phyloP scores from a whole-genome alignment of 64 coral and sea anemone genomes.

The Porites australiensis region DNA sequence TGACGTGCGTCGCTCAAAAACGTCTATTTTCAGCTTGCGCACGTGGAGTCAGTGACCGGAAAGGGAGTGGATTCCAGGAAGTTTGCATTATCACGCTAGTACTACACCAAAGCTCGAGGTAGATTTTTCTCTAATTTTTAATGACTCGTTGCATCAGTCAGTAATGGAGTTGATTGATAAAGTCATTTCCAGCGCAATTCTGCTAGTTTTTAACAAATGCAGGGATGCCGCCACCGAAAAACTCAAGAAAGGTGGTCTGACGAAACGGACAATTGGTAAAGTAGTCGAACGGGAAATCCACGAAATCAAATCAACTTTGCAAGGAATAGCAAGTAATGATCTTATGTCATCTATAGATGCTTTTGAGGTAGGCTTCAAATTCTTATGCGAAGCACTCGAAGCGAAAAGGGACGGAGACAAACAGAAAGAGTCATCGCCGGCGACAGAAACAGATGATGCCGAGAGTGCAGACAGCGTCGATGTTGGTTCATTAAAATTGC shows the following conservation, averaged over 20 bases:
- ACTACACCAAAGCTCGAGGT: too few relatives aligned
- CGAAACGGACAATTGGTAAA: background rate
- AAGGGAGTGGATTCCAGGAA: too few relatives aligned
- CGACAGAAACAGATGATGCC: background rate
- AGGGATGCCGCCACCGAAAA: constrained; percentile 2
- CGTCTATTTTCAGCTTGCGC: too few relatives aligned
- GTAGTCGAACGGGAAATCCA: constrained; percentile 57
- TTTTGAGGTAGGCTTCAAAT: background rate
- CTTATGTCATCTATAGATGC: constrained; percentile 12
- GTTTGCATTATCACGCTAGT: too few relatives aligned
- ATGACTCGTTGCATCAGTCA: too few relatives aligned
- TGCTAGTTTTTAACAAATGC: constrained; percentile 22
- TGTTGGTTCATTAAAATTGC: background rate
- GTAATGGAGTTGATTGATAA: background rate
- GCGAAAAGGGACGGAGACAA: background rate
- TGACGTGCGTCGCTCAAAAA: too few relatives aligned
- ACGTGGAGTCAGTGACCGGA: too few relatives aligned
- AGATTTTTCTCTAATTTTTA: too few relatives aligned
- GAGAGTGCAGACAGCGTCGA: background rate
- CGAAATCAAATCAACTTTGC: constrained; percentile 42
- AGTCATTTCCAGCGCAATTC: background rate
- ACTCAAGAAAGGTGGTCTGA: constrained; percentile 57
- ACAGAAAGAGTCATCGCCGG: background rate
- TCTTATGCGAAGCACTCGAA: constrained; percentile 4
- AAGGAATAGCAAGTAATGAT: constrained; percentile 44